These are phyloP conservation scores for Lycia hirtaria DNA, from an alignment of 2,888 invertebrate species.

Conservation along the genomic window DNA sequence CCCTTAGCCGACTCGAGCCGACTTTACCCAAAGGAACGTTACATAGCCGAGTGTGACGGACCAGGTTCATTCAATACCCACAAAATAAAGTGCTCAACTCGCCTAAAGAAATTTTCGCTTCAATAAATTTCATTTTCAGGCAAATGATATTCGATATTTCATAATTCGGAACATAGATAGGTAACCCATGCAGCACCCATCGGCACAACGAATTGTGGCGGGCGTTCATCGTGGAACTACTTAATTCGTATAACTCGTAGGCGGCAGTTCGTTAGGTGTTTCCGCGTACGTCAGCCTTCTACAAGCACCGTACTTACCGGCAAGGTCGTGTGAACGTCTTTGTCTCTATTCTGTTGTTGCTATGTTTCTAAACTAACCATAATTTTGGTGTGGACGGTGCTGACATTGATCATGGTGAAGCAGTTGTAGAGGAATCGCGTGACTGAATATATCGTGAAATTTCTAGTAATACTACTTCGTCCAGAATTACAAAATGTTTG, in stretches of 20 bases:
- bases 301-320: conserved; percentile 60
- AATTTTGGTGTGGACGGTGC: conserved; percentile 13
- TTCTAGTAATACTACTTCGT: too few relatives aligned
- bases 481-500: too few relatives aligned
- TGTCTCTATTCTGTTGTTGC: conserved; percentile 69
- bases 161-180: too few relatives aligned
- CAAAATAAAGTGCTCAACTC: too few relatives aligned
- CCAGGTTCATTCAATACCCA: too few relatives aligned
- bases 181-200: conserved; percentile 23
- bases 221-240: conserved; percentile 54
- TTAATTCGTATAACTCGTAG: conserved; percentile 73
- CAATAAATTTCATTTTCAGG: too few relatives aligned
- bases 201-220: conserved; percentile 43
- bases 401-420: neutral
- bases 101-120: too few relatives aligned
- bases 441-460: too few relatives aligned
- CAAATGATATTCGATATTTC: too few relatives aligned
- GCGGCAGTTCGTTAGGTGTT: conserved; percentile 72
- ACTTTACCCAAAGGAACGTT: too few relatives aligned
- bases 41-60: too few relatives aligned
- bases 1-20: too few relatives aligned
- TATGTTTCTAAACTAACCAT: conserved; percentile 33
- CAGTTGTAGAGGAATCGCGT: neutral
- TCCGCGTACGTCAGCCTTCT: conserved; percentile 73
- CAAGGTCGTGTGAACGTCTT: conserved; percentile 82